A percentile compares a stretch with the other conserved stretches of the same genome.
Conservation (phyloP, 2,888 invertebrate species). For the Atrina japonica region DNA sequence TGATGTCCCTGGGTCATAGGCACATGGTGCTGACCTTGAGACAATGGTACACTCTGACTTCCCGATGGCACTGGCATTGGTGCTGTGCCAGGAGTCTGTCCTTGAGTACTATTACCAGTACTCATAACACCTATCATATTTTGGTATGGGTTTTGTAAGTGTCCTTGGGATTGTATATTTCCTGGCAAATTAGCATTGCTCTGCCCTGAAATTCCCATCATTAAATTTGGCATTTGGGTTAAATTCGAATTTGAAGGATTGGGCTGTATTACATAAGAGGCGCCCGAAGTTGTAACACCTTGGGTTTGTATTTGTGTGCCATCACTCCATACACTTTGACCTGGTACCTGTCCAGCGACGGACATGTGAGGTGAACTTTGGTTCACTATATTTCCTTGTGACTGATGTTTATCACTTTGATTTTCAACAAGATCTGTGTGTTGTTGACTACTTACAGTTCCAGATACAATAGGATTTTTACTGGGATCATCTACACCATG, state of each 20-base stretch:
- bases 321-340: constrained; percentile 21
- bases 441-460: constrained; percentile 1
- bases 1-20: background rate
- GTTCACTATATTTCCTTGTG: constrained; percentile 9
- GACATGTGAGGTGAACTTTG: constrained; percentile 23
- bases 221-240: constrained; percentile 5
- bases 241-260: constrained; percentile 17
- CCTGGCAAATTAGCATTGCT: constrained; percentile 7
- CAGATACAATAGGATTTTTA: constrained; percentile 71
- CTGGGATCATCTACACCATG: constrained; percentile 77
- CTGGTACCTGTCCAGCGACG: constrained; percentile 10
- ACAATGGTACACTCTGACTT: constrained; percentile 1
- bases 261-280: constrained; percentile 13
- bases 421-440: background rate
- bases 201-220: constrained; percentile 1
- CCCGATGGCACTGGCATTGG: no score
- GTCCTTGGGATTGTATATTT: background rate
- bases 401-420: constrained; percentile 1
- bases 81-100: no score
- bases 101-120: background rate
- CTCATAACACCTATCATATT: background rate
- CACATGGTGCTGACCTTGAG: background rate
- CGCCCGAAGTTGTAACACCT: background rate
- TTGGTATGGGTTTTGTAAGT: constrained; percentile 1
- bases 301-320: constrained; percentile 18